Base-by-base conservation (phyloP, 2,888 invertebrate genomes). In the Euphydryas editha region DNA sequence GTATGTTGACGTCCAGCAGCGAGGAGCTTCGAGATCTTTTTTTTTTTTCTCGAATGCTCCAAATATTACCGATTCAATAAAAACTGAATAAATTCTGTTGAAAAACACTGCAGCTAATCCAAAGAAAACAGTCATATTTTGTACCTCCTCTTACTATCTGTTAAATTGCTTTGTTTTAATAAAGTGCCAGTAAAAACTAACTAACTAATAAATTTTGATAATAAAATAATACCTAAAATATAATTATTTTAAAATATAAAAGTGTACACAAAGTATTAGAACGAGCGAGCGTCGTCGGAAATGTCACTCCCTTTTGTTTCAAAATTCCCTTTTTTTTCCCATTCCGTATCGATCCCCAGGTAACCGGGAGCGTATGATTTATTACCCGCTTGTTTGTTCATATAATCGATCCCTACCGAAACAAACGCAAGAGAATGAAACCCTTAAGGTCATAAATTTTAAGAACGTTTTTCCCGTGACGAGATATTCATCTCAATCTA, bases 331-430 rank as follows among this genome's bases (percentile, higher is more conserved):
- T 86, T 87, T 39, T 30, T 88, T 88, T 83, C 81, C 37, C 39
- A 88, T 30, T 57, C 21, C 39, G 81, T 87, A 88, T 89, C 88
- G 88, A 87, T 84, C 87, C 82, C 81, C 77, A 91, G 89, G 90
- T 90, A 91, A 86, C 83, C 83, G 86, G 87, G 87, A 86, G 83
- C 81, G 87, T 82, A 91, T 92, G 92, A 92, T 92, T 92, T 92
- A 92, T 92, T 85, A 81, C 87, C 80, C 73, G 76, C 82, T 86
- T 90, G 90, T 91, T 92, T 92, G 92, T 86, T 86, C 89, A 85
- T 88, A 90, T 90, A 91, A 92, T 92, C 92, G 90, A 91, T 90
- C 44, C 36, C 82, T 79, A 76, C 79, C 81, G 81, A 69, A 81
- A 80, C 76, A 73, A 62, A 24, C 56, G 68, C 68, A 72, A 70